Base-by-base conservation (phyloP, 2,113 vertebrate species). In the Machaerirhynchus nigripectus region DNA sequence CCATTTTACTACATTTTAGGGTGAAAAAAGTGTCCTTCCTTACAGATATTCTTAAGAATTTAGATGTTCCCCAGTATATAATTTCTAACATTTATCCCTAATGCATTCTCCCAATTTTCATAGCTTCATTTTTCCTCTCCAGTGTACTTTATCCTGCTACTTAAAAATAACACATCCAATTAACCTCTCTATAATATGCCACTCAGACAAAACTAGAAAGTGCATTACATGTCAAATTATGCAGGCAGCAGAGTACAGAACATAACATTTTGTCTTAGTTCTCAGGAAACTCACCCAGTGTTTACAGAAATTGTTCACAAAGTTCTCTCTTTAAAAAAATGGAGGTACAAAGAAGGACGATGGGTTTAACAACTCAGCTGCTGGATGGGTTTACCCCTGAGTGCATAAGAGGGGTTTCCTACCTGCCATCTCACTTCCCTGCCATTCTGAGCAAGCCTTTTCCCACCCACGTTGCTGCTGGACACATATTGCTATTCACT, bases 91-190 rank as follows among this genome's bases (percentile, higher is more conserved):
- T 93, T 97, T 96, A 93, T 79, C 86, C 90, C 79, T 97, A 96
- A 95, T 94, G 64, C 75, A 71, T 80, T 96, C 93, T 91, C 87
- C 27, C 6, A 91, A 71, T 79, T 93, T 97, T 93, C 59, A n/a
- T 59, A 94, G 92, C 89, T 91, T 94, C 17, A 17, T 85, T 96
- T 90, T 97, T 77, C 67, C 24, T 71, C 64, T 78, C 70, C 80
- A 95, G 50, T 27, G 15, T 80, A 82, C 91, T 97, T 80, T 64
- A 70, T 91, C 91, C 80, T 86, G 35, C 88, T 94, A 81, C 61
- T 97, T 96, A 91, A 97, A 97, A 97, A 95, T 96, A 97, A 97
- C 69, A 94, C 59, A 92, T 87, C 84, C 71, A 97, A 97, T 96
- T 95, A 97, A 92, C 92, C 81, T 96, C 92, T 95, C 95, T 57